Evolutionary conservation across 2,797 vertebrate genomes (phyloP).

Genomic region (Graptemys geographica): DNA sequence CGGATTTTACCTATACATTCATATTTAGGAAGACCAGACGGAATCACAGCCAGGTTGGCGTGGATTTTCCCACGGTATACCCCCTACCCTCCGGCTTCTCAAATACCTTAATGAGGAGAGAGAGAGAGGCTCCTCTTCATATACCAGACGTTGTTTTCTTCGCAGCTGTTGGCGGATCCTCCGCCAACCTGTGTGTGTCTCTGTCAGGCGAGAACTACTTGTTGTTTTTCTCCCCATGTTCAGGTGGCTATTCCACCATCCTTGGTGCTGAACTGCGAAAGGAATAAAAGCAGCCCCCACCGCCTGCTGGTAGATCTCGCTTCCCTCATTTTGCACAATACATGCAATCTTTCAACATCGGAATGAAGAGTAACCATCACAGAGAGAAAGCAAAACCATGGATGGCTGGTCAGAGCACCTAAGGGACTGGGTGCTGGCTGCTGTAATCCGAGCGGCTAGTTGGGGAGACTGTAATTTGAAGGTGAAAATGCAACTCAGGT

Average conservation of each 20-base stretch:
- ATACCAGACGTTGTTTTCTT: background rate
- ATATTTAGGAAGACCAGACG: background rate
- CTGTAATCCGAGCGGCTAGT: background rate
- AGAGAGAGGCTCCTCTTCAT: background rate
- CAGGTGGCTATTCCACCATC: constrained; percentile 64
- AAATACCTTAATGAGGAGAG: constrained; percentile 55
- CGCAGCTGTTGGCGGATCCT: background rate
- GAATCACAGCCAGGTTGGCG: background rate
- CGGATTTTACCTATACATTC: background rate
- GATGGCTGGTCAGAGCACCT: too few species aligned
- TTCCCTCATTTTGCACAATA: constrained; percentile 40
- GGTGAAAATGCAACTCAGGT: background rate
- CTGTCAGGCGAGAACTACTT: constrained; percentile 66
- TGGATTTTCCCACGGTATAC: background rate
- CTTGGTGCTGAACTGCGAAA: constrained; percentile 40
- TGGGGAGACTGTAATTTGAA: background rate
- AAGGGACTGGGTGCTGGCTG: rapidly evolving
- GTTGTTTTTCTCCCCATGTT: constrained; percentile 68
- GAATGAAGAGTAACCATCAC: constrained; percentile 16
- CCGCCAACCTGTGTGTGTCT: background rate
- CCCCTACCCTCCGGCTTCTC: background rate
- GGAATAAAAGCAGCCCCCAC: constrained; percentile 29
- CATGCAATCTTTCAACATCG: background rate
- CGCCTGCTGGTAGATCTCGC: constrained; percentile 31
- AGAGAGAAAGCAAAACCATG: background rate